phyloP scores from a whole-genome alignment of 2,113 vertebrate species.

The Alosa alosa region DNA sequence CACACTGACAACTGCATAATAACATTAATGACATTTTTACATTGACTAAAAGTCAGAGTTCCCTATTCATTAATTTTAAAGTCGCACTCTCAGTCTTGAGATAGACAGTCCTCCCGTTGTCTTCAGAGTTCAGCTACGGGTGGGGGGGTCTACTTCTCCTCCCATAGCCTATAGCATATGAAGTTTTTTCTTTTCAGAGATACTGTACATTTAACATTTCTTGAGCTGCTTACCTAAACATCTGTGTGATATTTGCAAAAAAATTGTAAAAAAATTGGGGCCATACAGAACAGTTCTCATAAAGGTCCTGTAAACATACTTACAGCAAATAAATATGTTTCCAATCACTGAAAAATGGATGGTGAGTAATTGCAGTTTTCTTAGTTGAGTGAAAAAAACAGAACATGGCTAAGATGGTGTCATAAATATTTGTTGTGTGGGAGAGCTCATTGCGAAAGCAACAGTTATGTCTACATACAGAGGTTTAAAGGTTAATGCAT shows the following conservation, averaged over 20 bases:
- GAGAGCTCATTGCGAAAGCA: slow-evolving; percentile 34
- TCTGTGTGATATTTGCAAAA: not conserved
- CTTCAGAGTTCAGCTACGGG: not conserved
- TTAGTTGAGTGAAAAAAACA: not conserved
- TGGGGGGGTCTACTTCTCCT: not conserved
- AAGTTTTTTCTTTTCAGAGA: not conserved
- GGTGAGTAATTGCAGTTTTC: slow-evolving; percentile 18
- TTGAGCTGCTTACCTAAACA: not conserved
- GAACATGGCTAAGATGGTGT: slow-evolving; percentile 35
- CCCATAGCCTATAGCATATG: not conserved
- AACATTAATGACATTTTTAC: slow-evolving; percentile 72
- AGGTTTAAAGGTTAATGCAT: slow-evolving; percentile 48
- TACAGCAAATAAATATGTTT: not conserved
- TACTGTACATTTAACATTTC: not conserved
- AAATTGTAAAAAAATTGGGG: not conserved
- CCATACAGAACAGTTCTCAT: not conserved
- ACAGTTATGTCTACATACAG: slow-evolving; percentile 35
- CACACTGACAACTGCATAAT: slow-evolving; percentile 69
- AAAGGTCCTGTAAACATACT: not conserved
- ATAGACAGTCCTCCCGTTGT: slow-evolving; percentile 15
- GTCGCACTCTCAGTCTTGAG: slow-evolving; percentile 49
- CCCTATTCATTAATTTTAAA: slow-evolving; percentile 68
- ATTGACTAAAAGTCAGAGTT: slow-evolving; percentile 66
- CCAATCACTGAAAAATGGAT: not conserved
- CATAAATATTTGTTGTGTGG: slow-evolving; percentile 43